phyloP scores from a whole-genome alignment of 2,888 invertebrate species.

The Standfussiana lucernea region DNA sequence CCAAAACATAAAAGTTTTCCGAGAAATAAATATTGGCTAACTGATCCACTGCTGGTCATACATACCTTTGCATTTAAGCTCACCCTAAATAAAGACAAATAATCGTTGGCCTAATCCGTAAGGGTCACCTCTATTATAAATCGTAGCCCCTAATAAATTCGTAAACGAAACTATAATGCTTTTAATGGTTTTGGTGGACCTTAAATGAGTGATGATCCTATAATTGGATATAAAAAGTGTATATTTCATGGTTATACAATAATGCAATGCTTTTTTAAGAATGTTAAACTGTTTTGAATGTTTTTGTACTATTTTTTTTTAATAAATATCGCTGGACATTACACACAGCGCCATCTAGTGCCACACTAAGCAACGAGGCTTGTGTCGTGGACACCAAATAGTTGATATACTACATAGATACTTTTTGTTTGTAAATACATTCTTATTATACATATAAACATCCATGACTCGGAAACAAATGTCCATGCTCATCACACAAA shows the following conservation, averaged over 20 bases:
- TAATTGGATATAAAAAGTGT: slow-evolving; percentile 3
- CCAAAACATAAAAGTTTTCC: too few species aligned
- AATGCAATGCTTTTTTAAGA: neutral
- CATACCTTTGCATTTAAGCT: neutral
- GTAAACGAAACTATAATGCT: slow-evolving; percentile 52
- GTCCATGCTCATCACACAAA: too few species aligned
- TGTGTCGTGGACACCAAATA: too few species aligned
- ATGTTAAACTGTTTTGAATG: too few species aligned
- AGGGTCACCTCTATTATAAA: slow-evolving; percentile 47
- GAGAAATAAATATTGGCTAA: neutral
- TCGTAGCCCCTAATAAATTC: slow-evolving; percentile 40
- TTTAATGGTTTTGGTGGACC: slow-evolving; percentile 42
- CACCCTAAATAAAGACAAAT: slow-evolving; percentile 35
- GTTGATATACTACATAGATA: too few species aligned
- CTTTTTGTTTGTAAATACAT: too few species aligned
- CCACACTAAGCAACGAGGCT: too few species aligned
- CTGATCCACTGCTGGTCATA: neutral
- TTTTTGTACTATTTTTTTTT: too few species aligned
- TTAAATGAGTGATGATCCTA: slow-evolving; percentile 29
- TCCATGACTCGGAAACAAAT: too few species aligned
- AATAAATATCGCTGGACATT: too few species aligned
- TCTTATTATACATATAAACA: too few species aligned
- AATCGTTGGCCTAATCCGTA: slow-evolving; percentile 34
- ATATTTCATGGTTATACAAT: neutral
- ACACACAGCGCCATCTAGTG: too few species aligned